Base-by-base conservation (phyloP, 2,113 vertebrate genomes). In the Pseudorectes ferrugineus region DNA sequence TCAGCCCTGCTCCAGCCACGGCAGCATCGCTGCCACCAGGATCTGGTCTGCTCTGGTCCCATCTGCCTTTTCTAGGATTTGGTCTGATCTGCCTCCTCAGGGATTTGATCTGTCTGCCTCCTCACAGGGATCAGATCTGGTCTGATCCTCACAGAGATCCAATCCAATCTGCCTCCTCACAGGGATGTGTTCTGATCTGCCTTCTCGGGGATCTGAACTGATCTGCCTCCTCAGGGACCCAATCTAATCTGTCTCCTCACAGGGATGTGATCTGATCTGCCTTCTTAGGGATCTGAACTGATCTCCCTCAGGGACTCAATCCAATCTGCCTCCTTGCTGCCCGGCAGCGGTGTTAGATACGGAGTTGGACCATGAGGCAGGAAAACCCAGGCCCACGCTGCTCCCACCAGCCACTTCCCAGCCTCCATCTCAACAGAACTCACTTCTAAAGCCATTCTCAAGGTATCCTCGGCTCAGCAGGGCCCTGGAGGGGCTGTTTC, bases 1-100 rank as follows among this genome's bases (percentile, higher is more conserved):
- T 97, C 96, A 96, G 95, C 89, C 95, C 96, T 14, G 76, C 82
- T 74, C 70, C 70, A 85, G 59, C 14, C 59, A 65, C 29, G 12
- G 70, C n/a, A 46, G 43, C 43, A 35, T 13, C 2, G 17, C 33
- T 2, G 2, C 43, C 45, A 45, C 28, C 46, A 13, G 10, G 46
- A 77, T 82, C 87, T 59, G 46, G 38, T 59, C 61, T 75, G 87
- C 46, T 61, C 87, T 68, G 54, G 63, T 70, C 73, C 52, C 84
- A 61, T 35, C 54, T 82, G 78, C 66, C 22, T 80, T 72, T 33
- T 8, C 49, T 72, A 58, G 31, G 26, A 72, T 19, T 58, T 49
- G 67, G 6, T 43, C 26, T 61, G 17, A 52, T 52, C 45, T 58
- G 33, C 14, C 33, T 58, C 31, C 35, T 75, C 51, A 31, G 35